Evolutionary conservation across 2,113 vertebrate genomes (phyloP).

Genomic region (Mus pahari): DNA sequence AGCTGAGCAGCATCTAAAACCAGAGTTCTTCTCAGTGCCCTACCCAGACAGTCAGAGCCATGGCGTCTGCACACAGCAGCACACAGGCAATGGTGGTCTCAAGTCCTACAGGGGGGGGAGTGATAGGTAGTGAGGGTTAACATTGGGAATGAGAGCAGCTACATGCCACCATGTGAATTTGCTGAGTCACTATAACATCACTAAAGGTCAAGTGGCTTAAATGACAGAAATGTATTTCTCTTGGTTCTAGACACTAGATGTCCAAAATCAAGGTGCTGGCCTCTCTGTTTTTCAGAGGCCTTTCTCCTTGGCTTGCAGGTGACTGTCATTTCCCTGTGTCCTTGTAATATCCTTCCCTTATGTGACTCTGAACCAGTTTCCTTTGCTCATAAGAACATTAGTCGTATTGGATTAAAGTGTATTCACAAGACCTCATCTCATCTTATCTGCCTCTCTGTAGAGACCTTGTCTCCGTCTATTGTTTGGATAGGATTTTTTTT

Average conservation of each 20-base stretch:
- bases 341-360: not conserved
- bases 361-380: not conserved
- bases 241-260: not conserved
- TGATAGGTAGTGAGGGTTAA: too few relatives aligned
- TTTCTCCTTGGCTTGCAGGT: not conserved
- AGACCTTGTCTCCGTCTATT: not conserved
- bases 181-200: too few relatives aligned
- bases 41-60: not conserved
- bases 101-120: not conserved
- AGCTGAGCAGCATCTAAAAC: not conserved
- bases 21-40: not conserved
- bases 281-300: not conserved
- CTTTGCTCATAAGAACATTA: not conserved
- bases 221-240: not conserved
- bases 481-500: not conserved
- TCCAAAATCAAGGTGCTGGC: not conserved
- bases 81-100: not conserved
- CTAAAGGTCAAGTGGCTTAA: not conserved
- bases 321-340: not conserved
- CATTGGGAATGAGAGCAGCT: not conserved
- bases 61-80: not conserved
- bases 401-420: not conserved
- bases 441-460: not conserved
- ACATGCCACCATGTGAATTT: not conserved
- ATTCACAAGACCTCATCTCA: not conserved